phyloP scores from a whole-genome alignment of 2,113 vertebrate species.

The Malaclemys terrapin region DNA sequence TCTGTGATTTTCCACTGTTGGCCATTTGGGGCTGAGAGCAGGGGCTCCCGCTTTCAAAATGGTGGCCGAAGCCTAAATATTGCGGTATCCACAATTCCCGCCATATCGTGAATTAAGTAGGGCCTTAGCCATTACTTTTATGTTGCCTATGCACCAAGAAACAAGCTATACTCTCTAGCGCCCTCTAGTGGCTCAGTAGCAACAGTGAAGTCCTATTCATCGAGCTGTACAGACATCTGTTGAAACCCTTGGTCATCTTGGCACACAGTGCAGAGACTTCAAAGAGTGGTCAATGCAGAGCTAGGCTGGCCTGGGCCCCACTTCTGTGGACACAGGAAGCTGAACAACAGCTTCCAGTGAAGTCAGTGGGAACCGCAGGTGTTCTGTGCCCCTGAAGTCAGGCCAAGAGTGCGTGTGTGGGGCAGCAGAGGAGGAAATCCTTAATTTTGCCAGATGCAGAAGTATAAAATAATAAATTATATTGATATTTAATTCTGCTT shows the following conservation, averaged over 20 bases:
- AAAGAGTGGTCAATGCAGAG: not conserved
- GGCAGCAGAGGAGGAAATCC: not conserved
- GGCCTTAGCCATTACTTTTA: not conserved
- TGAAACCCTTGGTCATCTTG: not conserved
- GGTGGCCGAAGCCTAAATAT: not conserved
- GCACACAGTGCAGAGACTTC: not conserved
- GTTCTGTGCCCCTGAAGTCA: not conserved
- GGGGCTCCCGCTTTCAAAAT: not conserved
- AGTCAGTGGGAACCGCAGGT: not conserved
- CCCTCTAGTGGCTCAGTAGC: not conserved
- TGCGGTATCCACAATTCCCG: not conserved
- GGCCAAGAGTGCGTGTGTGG: not conserved
- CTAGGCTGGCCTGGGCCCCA: not conserved
- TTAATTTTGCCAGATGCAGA: not conserved
- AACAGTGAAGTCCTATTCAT: not conserved
- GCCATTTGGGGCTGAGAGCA: no score
- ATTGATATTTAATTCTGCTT: not conserved
- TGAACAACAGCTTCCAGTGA: not conserved
- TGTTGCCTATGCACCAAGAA: rapidly evolving
- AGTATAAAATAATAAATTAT: not conserved
- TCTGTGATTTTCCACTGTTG: not conserved
- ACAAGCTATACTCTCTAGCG: not conserved
- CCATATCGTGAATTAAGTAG: not conserved
- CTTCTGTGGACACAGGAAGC: not conserved
- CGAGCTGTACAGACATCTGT: not conserved